Percentiles rank a stretch among this genome's conserved stretches.
phyloP scores from a whole-genome alignment of 1,140 invertebrate species.

The Zaprionus ghesquierei region DNA sequence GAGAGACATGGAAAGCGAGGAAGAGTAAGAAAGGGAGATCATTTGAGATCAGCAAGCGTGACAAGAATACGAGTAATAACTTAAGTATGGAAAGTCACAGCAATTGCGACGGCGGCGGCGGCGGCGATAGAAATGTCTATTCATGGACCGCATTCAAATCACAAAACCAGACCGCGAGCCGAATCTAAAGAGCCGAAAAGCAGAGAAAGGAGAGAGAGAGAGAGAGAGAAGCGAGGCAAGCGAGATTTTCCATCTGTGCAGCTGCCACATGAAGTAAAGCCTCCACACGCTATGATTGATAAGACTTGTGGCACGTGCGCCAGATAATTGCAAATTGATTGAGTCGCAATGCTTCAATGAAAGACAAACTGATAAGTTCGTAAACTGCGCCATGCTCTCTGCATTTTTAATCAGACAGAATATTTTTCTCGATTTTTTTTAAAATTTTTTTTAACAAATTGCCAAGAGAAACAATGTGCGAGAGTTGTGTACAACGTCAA shows the following conservation, averaged over 20 bases:
- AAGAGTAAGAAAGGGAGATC: neutral
- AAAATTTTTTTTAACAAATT: constrained; percentile 35
- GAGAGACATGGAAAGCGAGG: neutral
- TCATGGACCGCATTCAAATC: constrained; percentile 55
- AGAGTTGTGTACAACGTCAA: constrained; percentile 5
- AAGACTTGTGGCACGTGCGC: constrained; percentile 45
- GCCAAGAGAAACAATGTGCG: constrained; percentile 19
- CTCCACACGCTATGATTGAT: neutral
- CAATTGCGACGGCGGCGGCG: constrained; percentile 33
- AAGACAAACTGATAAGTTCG: constrained; percentile 12
- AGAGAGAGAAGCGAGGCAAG: neutral
- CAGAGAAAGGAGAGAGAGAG: neutral
- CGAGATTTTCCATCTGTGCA: neutral
- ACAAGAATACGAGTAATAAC: constrained; percentile 46
- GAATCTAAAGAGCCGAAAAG: constrained; percentile 21
- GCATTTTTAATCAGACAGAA: constrained; percentile 29
- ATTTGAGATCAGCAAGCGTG: constrained; percentile 44
- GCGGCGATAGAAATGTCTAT: constrained; percentile 49
- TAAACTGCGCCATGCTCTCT: neutral
- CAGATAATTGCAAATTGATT: constrained; percentile 66
- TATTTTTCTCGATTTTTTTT: constrained; percentile 4
- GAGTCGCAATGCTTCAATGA: constrained; percentile 22
- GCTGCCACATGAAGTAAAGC: neutral
- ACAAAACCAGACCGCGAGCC: constrained; percentile 38
- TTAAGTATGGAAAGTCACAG: constrained; percentile 30